Evolutionary conservation across 1,140 invertebrate species (phyloP).

Genomic region (Scaptomyza hsui): DNA sequence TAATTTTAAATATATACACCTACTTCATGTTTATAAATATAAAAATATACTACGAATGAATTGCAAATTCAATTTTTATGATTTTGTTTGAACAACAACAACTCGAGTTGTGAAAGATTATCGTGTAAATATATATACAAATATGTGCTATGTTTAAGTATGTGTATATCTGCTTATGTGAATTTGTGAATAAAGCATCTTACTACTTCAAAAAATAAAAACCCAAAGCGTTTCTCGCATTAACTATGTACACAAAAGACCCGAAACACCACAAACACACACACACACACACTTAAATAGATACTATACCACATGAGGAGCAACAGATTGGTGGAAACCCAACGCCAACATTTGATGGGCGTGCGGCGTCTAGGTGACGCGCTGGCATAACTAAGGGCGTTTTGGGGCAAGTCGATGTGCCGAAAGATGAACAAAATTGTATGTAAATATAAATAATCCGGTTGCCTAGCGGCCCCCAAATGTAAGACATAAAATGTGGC

Average conservation of each 20-base stretch:
- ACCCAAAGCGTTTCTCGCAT: constrained; percentile 4
- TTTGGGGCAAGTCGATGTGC: constrained; percentile 28
- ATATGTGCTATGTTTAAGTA: constrained; percentile 31
- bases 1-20: constrained; percentile 6
- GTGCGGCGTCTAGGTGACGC: constrained; percentile 28
- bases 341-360: constrained; percentile 18
- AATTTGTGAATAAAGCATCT: constrained; percentile 74
- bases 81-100: constrained; percentile 5
- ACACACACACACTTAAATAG: neutral
- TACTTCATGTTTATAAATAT: neutral
- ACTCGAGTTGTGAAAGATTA: constrained; percentile 13
- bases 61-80: constrained; percentile 4
- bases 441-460: constrained; percentile 77
- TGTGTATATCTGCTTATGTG: constrained; percentile 19
- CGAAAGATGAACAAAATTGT: constrained; percentile 41
- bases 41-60: neutral
- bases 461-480: constrained; percentile 38
- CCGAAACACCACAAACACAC: neutral
- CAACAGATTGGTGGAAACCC: constrained; percentile 56
- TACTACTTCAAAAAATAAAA: constrained; percentile 56
- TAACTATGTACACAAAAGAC: neutral
- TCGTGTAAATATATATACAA: constrained; percentile 50
- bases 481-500: constrained; percentile 10
- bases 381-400: constrained; percentile 32
- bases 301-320: neutral